Base-by-base conservation (phyloP, 2,797 vertebrate species). In the Antennarius maculatus region DNA sequence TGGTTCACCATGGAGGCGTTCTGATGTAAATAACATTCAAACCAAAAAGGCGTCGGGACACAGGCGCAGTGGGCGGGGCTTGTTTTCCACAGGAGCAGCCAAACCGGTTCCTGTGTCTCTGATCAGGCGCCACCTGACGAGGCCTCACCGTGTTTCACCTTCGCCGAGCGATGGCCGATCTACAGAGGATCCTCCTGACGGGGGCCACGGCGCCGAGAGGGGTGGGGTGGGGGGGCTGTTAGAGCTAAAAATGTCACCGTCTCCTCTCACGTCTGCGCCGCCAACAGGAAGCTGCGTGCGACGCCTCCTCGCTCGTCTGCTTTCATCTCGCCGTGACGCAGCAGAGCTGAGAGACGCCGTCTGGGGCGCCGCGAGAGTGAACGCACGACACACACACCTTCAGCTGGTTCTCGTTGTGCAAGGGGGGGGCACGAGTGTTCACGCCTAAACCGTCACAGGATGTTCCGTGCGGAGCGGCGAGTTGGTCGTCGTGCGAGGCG, bases 241-340 rank as follows among this genome's bases (percentile, higher is more conserved):
- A 54, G 74, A 74, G 78, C 86, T 85, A 86, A 89, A 91, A 85
- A 90, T 89, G 81, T 89, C 87, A 88, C 80, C 80, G 73, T 90
- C 89, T 91, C 87, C 82, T 88, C 84, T 88, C 79, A 83, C 73
- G 81, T 87, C 81, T 61, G 66, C 74, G 66, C 74, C 63, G 52
- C 55, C 82, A 85, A 92, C 85, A 83, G 90, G 87, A 77, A 92
- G 91, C 90, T 90, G 87, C 88, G 90, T 90, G 91, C 79, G 83
- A 88, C 92, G 83, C 89, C 91, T 85, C 87, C 89, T 82, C 84
- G 69, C 71, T 89, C 73, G 79, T 81, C 74, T 54, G 71, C 86
- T 85, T 88, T 88, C 74, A 86, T 89, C 88, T 91, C 78, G 80
- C 86, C 69, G 82, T 94, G 94, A 94, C 93, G 93, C 93, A 94